Percentiles rank a stretch among this genome's conserved stretches.
Conservation (phyloP, 2,113 vertebrate genomes). For the Pseudorhombus dupliciocellatus region DNA sequence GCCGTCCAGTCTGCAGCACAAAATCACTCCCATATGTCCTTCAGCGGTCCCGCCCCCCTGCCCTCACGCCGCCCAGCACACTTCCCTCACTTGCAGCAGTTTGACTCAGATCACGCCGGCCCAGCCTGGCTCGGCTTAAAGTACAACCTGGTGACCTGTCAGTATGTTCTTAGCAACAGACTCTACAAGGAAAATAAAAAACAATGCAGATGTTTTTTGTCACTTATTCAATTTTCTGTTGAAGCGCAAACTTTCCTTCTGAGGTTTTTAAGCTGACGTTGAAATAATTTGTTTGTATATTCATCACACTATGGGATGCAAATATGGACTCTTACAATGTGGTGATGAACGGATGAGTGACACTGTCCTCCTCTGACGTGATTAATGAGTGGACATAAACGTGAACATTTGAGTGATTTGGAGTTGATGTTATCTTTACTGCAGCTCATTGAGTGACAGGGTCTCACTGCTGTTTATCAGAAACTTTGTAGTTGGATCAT, state of each 20-base stretch:
- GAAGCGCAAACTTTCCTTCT: not conserved
- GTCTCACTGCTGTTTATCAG: constrained; percentile 21
- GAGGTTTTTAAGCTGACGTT: not conserved
- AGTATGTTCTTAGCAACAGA: not conserved
- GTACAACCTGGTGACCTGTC: not conserved
- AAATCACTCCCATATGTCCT: constrained; percentile 75
- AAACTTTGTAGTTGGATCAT: not conserved
- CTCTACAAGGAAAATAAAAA: not conserved
- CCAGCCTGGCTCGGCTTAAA: not conserved
- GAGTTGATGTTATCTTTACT: constrained; percentile 3
- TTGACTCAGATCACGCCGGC: not conserved
- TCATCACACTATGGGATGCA: not conserved
- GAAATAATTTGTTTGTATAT: not conserved
- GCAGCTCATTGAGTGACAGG: not conserved
- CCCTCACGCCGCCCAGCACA: not conserved
- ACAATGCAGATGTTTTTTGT: not conserved
- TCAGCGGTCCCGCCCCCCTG: not conserved
- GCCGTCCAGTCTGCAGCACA: constrained; percentile 60
- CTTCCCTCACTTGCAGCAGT: constrained; percentile 2
- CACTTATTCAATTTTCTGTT: not conserved
- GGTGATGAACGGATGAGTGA: not conserved
- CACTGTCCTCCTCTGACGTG: not conserved
- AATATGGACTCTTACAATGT: not conserved
- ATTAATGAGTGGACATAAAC: not conserved
- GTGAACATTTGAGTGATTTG: not conserved